phyloP scores from a whole-genome alignment of 2,113 vertebrate species.

The Willisornis vidua region DNA sequence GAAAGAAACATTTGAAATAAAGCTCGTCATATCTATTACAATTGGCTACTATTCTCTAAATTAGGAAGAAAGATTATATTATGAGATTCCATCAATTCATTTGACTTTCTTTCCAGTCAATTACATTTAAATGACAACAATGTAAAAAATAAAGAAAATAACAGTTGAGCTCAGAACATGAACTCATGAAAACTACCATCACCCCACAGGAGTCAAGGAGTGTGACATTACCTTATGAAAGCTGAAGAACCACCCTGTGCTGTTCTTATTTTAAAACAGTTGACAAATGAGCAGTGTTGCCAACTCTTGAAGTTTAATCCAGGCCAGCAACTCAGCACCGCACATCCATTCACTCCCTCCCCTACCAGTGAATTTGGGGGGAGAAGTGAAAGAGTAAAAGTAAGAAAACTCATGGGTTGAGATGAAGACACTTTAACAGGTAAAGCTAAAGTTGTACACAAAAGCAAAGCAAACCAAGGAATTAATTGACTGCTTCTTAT shows the following conservation, averaged over 20 bases:
- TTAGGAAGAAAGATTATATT: background rate
- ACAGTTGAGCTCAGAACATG: background rate
- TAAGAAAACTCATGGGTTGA: background rate
- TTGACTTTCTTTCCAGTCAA: background rate
- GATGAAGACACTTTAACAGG: background rate
- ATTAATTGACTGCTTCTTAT: background rate
- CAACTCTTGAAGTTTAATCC: background rate
- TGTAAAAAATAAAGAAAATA: background rate
- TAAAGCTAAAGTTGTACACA: background rate
- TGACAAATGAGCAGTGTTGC: background rate
- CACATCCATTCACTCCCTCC: background rate
- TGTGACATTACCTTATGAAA: background rate
- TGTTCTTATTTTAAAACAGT: background rate
- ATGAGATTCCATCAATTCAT: background rate
- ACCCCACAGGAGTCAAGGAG: background rate
- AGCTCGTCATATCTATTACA: background rate
- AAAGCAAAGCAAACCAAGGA: background rate
- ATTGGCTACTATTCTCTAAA: background rate
- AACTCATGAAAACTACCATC: background rate
- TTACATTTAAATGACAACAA: background rate
- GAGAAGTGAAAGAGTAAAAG: background rate
- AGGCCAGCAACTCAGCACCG: background rate
- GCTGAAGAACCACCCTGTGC: background rate
- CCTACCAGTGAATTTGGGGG: background rate
- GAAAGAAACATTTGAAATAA: background rate